A percentile compares a stretch with the other conserved stretches of the same genome.
Conservation (phyloP, 2,797 vertebrate genomes). For the Lagothrix lagotricha region DNA sequence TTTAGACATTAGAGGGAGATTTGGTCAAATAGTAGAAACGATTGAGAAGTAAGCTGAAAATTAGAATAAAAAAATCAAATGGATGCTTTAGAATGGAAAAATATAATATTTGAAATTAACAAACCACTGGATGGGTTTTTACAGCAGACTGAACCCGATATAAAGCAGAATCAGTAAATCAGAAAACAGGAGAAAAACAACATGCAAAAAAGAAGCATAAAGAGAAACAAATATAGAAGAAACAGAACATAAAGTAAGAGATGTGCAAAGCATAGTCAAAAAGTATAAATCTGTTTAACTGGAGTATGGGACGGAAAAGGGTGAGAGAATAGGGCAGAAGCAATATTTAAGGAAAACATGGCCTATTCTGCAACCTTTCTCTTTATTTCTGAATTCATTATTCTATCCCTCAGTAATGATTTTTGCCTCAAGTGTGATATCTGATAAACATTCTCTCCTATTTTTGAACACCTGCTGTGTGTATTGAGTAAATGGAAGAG, state of each 20-base stretch:
- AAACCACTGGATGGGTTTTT: neutral
- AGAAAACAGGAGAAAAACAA: neutral
- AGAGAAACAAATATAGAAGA: neutral
- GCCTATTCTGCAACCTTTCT: neutral
- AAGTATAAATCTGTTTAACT: neutral
- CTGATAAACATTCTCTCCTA: neutral
- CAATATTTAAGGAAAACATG: neutral
- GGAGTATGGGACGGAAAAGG: neutral
- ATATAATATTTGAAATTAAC: neutral
- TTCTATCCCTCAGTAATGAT: neutral
- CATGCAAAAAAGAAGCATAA: neutral
- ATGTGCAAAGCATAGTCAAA: neutral
- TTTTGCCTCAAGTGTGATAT: neutral
- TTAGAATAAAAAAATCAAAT: neutral
- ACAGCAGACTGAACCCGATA: neutral
- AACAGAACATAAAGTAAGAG: neutral
- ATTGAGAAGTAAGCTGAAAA: neutral
- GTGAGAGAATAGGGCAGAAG: neutral
- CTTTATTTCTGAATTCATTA: neutral
- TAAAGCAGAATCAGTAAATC: neutral
- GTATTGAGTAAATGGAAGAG: neutral
- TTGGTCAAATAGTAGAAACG: neutral
- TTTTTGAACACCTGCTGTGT: neutral
- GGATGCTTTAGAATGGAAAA: neutral
- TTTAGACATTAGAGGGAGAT: neutral